phyloP scores from a whole-genome alignment of 2,888 invertebrate genomes.

The Polydrusus cervinus region DNA sequence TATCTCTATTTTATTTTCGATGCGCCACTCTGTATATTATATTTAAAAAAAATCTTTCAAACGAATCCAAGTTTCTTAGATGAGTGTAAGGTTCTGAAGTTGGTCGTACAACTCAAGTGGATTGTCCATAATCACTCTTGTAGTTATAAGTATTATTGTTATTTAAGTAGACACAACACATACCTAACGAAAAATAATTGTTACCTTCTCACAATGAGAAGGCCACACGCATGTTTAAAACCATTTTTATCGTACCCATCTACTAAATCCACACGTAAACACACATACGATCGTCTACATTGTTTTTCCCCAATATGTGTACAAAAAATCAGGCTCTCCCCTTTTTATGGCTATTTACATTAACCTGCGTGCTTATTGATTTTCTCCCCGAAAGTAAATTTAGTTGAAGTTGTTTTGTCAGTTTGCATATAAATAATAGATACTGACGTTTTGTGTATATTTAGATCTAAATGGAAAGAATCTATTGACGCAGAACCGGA shows the following conservation, averaged over 20 bases:
- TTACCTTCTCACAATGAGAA: too few relatives aligned
- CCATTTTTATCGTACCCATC: not conserved
- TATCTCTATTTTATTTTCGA: too few relatives aligned
- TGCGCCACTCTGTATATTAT: too few relatives aligned
- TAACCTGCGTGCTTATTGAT: slow-evolving; percentile 52
- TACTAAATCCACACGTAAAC: slow-evolving; percentile 7
- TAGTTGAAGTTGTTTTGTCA: slow-evolving; percentile 47
- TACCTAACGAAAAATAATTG: too few relatives aligned
- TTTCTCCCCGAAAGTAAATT: slow-evolving; percentile 47
- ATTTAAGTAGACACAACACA: too few relatives aligned
- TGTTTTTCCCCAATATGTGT: slow-evolving; percentile 28
- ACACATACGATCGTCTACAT: slow-evolving; percentile 1
- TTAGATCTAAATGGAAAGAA: slow-evolving; percentile 34
- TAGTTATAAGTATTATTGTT: too few relatives aligned
- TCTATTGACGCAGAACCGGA: not conserved
- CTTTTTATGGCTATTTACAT: slow-evolving; percentile 49
- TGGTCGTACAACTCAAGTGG: too few relatives aligned
- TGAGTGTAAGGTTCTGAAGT: too few relatives aligned
- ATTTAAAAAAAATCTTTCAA: too few relatives aligned
- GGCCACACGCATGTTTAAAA: not conserved
- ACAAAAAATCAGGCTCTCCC: slow-evolving; percentile 45
- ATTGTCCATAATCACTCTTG: too few relatives aligned
- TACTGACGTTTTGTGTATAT: slow-evolving; percentile 29
- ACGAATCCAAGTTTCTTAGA: too few relatives aligned
- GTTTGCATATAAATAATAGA: slow-evolving; percentile 52